Conservation (phyloP, 1,140 invertebrate genomes). For the Cherax quadricarinatus region DNA sequence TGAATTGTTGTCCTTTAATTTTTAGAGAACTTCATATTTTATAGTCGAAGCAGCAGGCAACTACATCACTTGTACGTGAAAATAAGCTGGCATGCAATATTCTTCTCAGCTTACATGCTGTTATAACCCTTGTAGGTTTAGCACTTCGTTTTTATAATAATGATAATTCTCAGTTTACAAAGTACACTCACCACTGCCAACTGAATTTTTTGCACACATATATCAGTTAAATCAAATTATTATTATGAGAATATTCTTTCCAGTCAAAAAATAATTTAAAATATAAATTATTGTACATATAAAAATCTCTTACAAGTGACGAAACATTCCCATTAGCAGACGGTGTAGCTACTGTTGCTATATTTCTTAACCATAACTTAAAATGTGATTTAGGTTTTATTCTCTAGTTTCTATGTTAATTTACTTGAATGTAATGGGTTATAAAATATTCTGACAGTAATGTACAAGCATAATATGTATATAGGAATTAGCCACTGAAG, state of each 20-base stretch:
- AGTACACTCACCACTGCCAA: too few relatives aligned
- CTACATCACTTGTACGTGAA: background rate
- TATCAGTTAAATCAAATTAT: too few relatives aligned
- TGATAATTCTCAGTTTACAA: too few relatives aligned
- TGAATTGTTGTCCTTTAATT: background rate
- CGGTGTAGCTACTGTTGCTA: background rate
- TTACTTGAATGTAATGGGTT: background rate
- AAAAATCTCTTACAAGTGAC: too few relatives aligned
- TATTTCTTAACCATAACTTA: background rate
- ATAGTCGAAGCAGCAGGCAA: constrained; percentile 19
- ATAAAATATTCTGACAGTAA: background rate
- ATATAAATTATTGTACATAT: too few relatives aligned
- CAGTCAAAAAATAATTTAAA: too few relatives aligned
- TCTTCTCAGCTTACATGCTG: background rate
- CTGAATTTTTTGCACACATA: too few relatives aligned
- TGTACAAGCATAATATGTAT: background rate
- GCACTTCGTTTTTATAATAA: too few relatives aligned
- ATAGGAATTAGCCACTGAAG: background rate
- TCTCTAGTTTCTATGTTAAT: background rate
- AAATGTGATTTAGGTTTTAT: background rate
- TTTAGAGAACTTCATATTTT: background rate
- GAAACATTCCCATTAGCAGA: too few relatives aligned
- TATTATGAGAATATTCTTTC: too few relatives aligned
- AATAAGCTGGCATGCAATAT: constrained; percentile 23
- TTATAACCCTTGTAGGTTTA: background rate